Conservation (phyloP, 1,140 invertebrate species). For the Ips nitidus region DNA sequence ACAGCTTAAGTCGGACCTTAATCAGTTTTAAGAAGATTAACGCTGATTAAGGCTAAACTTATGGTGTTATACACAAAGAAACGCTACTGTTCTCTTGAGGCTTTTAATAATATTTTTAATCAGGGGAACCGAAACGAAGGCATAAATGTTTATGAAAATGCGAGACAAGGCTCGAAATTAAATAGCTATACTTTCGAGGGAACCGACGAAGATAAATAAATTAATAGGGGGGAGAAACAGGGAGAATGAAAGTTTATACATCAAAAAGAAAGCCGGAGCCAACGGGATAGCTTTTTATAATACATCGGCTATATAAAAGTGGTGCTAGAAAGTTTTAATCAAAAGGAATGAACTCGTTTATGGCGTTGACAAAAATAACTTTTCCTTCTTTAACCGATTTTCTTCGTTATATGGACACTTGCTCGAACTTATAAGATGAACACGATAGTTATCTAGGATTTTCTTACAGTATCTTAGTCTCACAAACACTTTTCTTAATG, state of each 20-base stretch:
- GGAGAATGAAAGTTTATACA: conserved; percentile 17
- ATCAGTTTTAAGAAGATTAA: too few species aligned
- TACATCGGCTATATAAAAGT: conserved; percentile 17
- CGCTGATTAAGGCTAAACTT: too few species aligned
- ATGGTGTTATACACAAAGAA: background rate
- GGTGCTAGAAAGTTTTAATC: conserved; percentile 13
- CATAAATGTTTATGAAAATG: conserved; percentile 27
- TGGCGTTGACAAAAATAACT: background rate
- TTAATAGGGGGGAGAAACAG: conserved; percentile 1
- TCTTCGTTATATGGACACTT: background rate
- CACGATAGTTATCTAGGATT: background rate
- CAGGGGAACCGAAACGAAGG: conserved; percentile 15
- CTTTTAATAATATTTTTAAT: conserved; percentile 25
- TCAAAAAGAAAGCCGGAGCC: conserved; percentile 12
- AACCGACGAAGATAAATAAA: conserved; percentile 19
- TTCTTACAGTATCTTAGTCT: background rate
- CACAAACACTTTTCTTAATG: background rate
- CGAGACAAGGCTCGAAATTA: conserved; percentile 15
- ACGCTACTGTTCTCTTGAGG: background rate
- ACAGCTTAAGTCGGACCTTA: too few species aligned
- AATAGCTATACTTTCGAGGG: conserved; percentile 10
- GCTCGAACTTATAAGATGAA: background rate
- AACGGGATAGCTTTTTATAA: conserved; percentile 15
- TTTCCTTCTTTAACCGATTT: background rate
- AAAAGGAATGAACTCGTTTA: conserved; percentile 16